Percentiles rank a stretch among this genome's conserved stretches.
Conservation (phyloP, 2,888 invertebrate species). For the Nephrotoma flavescens region DNA sequence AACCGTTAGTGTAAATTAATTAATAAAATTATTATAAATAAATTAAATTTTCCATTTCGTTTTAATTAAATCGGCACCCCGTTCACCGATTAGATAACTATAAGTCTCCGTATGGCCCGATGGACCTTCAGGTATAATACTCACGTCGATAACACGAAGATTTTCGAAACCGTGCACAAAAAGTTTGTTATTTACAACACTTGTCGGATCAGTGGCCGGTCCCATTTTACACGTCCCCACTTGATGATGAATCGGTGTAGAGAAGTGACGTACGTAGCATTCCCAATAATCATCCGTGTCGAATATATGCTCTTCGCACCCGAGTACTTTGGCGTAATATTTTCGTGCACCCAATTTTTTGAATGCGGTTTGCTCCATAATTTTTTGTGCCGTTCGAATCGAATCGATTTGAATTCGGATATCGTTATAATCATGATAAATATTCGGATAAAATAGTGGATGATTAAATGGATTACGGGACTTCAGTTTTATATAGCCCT, state of each 20-base stretch:
- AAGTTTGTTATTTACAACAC: constrained; percentile 40
- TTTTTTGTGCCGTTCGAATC: constrained; percentile 43
- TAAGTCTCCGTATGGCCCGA: constrained; percentile 38
- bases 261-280: constrained; percentile 42
- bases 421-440: constrained; percentile 51
- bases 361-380: constrained; percentile 43
- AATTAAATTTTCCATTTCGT: not conserved
- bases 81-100: not conserved
- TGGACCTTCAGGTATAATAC: constrained; percentile 43
- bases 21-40: not conserved
- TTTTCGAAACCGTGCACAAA: constrained; percentile 41
- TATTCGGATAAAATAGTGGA: constrained; percentile 66
- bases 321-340: constrained; percentile 35
- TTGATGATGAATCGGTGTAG: constrained; percentile 37
- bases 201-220: constrained; percentile 24
- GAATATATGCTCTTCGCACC: constrained; percentile 34
- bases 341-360: constrained; percentile 38
- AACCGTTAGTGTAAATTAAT: not conserved
- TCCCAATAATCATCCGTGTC: constrained; percentile 51
- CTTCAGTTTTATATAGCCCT: constrained; percentile 47
- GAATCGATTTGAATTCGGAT: constrained; percentile 42
- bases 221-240: constrained; percentile 36
- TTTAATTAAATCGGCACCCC: not conserved
- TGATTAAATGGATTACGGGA: constrained; percentile 56
- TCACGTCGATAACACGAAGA: constrained; percentile 47